These are phyloP conservation scores for Silvanus unidentatus DNA, from an alignment of 2,888 invertebrate genomes.

Conservation along the genomic window DNA sequence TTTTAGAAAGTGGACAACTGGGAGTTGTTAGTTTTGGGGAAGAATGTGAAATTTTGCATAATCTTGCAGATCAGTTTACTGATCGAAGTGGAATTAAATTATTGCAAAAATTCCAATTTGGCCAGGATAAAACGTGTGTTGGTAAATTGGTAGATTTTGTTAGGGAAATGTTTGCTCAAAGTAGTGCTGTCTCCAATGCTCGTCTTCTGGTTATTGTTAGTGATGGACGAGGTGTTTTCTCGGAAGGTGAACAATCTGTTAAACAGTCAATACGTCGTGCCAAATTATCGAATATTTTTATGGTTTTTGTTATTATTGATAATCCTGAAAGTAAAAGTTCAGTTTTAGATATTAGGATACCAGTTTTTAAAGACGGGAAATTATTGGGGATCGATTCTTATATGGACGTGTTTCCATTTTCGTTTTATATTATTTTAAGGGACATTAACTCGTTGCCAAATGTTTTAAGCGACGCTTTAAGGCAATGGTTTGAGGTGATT, in stretches of 20 bases:
- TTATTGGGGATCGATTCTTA: conserved; percentile 68
- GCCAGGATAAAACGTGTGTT: conserved; percentile 84
- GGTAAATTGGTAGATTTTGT: conserved; percentile 76
- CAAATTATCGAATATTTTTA: conserved; percentile 76
- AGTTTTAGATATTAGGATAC: conserved; percentile 81
- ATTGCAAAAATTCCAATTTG: conserved; percentile 76
- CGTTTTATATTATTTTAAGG: conserved; percentile 90
- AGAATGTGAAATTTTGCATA: conserved; percentile 76
- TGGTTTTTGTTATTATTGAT: conserved; percentile 93
- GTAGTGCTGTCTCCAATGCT: conserved; percentile 58
- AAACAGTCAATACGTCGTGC: conserved; percentile 74
- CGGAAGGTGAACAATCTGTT: conserved; percentile 76
- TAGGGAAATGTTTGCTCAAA: conserved; percentile 59
- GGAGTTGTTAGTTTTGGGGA: conserved; percentile 91
- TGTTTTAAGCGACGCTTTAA: conserved; percentile 88
- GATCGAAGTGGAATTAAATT: conserved; percentile 80
- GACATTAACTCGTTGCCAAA: conserved; percentile 83
- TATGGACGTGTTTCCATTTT: conserved; percentile 95
- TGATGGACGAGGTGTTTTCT: conserved; percentile 90
- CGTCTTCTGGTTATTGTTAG: conserved; percentile 88
- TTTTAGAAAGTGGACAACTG: conserved; percentile 90
- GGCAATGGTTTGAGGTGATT: conserved; percentile 98
- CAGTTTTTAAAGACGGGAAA: conserved; percentile 59
- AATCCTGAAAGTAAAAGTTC: conserved; percentile 90
- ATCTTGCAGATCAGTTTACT: conserved; percentile 78